Conservation (phyloP, 1,140 invertebrate species). For the Zophobas morio region DNA sequence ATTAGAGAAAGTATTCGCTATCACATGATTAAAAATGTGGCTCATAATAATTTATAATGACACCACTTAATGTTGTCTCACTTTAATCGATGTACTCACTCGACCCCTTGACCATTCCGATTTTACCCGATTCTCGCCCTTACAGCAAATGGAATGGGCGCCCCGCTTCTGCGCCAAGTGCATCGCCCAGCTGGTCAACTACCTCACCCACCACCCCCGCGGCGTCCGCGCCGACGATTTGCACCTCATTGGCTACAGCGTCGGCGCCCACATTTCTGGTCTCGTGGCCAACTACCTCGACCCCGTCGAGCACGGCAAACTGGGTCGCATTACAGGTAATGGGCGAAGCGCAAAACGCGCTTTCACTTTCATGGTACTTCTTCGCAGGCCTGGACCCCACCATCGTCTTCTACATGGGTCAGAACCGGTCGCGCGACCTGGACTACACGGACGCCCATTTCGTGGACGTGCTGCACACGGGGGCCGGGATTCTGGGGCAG, state of each 20-base stretch:
- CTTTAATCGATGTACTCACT: too few relatives aligned
- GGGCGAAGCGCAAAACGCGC: slow-evolving; percentile 7
- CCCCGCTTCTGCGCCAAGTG: slow-evolving; percentile 85
- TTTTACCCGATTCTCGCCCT: too few relatives aligned
- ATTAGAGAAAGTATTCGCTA: too few relatives aligned
- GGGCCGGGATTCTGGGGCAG: slow-evolving; percentile 86
- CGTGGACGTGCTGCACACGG: slow-evolving; percentile 91
- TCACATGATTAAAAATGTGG: too few relatives aligned
- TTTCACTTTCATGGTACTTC: slow-evolving; percentile 18
- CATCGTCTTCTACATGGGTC: slow-evolving; percentile 86
- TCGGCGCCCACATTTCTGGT: slow-evolving; percentile 89
- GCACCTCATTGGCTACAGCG: slow-evolving; percentile 88
- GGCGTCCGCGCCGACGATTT: slow-evolving; percentile 80
- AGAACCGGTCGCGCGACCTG: slow-evolving; percentile 84
- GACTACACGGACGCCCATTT: slow-evolving; percentile 89
- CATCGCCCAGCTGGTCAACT: slow-evolving; percentile 85
- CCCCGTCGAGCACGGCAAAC: slow-evolving; percentile 73
- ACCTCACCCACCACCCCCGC: slow-evolving; percentile 82
- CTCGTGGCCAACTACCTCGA: slow-evolving; percentile 83
- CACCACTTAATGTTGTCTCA: too few relatives aligned
- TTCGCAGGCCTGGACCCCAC: slow-evolving; percentile 84
- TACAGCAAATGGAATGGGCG: slow-evolving; percentile 83
- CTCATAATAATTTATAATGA: too few relatives aligned
- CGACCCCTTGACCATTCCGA: too few relatives aligned
- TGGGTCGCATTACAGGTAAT: slow-evolving; percentile 84